Evolutionary conservation across 2,113 vertebrate species (phyloP), one percentile per base, ranked within the genome.

Genomic region (Xerus inauris): DNA sequence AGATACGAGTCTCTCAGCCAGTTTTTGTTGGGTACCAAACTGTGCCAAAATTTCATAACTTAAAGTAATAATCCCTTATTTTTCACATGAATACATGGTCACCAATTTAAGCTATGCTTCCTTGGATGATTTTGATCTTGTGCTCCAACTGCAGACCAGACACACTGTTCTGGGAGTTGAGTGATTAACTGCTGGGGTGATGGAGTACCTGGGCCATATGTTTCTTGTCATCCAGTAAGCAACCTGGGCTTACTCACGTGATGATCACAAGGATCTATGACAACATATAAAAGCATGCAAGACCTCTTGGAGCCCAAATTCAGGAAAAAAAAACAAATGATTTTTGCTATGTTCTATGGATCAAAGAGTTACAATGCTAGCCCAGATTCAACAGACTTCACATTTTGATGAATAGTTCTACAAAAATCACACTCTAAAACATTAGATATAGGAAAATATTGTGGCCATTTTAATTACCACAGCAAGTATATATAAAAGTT

Each of bases 191-290:
- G 9, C 69, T 38, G 6, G 71, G 38, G 17, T 71, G 42, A 65
- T 5, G 2, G 35, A n/a, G 40, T 16, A 13, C 64, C 11, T 57
- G 3, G 7, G 2, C 11, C 2, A 12, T 2, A 22, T 24, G 57
- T 35, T 54, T 79, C 40, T 51, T 51, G 17, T 51, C 82, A 71
- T 30, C 51, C 4, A 8, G 3, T 30, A 54, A 45, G 40, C 32
- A 90, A 38, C 28, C 45, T 65, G 24, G 4, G 19, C 5, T 90
- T 59, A 64, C 14, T 49, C 82, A n/a, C 7, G 7, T 20, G 32
- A 22, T 22, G 35, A 28, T 28, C 49, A 12, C 9, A 5, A 73
- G 81, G 17, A 40, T 72, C 77, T n/a, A 40, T 64, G 42, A 91
- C 45, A 54, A 20, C 71, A 73, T 45, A 79, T 12, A 3, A 11